Evolutionary conservation across 2,113 vertebrate genomes (phyloP).

Genomic region (Thunnus maccoyii): DNA sequence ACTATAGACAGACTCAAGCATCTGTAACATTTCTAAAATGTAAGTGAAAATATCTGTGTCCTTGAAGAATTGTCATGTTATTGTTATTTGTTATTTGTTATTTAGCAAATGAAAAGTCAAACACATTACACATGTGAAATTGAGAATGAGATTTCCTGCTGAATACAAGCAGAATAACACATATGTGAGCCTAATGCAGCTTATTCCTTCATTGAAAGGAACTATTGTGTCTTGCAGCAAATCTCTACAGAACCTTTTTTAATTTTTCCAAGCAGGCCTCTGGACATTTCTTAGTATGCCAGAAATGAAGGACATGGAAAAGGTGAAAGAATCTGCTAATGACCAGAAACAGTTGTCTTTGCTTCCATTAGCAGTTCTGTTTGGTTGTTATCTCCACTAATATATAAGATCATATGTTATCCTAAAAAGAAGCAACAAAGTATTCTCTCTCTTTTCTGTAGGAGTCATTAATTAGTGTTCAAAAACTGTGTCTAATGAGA

Average conservation of each 20-base stretch:
- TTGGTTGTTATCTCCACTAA: background rate
- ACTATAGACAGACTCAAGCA: too few relatives aligned
- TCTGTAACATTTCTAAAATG: too few relatives aligned
- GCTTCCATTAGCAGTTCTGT: background rate
- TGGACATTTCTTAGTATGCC: background rate
- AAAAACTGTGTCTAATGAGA: background rate
- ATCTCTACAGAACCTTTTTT: background rate
- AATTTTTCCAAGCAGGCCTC: background rate
- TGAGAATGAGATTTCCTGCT: too few relatives aligned
- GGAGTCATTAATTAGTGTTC: background rate
- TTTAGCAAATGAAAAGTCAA: too few relatives aligned
- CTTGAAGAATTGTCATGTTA: too few relatives aligned
- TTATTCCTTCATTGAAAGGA: background rate
- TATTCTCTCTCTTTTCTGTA: background rate
- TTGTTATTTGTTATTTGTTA: too few relatives aligned
- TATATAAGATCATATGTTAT: background rate
- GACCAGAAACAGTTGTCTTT: background rate
- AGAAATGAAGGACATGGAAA: background rate
- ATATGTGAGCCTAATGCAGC: too few relatives aligned
- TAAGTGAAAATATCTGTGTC: too few relatives aligned
- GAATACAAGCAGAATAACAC: background rate
- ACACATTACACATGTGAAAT: too few relatives aligned
- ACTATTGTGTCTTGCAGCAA: background rate
- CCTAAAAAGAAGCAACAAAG: background rate
- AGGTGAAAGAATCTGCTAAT: constrained; percentile 5